These are phyloP conservation scores for Ardeotis arabs DNA, from an alignment of 2,113 vertebrate genomes.

Conservation along the genomic window DNA sequence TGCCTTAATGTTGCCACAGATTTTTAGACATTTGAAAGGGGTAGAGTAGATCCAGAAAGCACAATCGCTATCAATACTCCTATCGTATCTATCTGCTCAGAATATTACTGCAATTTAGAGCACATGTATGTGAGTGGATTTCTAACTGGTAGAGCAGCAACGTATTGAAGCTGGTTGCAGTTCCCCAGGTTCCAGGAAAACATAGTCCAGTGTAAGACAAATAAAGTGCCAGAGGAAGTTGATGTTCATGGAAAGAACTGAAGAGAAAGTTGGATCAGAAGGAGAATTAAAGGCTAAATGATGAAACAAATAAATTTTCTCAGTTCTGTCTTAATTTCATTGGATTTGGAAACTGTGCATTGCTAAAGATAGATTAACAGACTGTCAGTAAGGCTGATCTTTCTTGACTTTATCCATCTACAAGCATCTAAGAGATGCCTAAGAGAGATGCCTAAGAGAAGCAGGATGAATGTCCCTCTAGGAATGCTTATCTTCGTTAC, in stretches of 20 bases:
- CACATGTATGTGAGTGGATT: constrained; percentile 54
- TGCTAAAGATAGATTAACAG: neutral
- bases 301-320: neutral
- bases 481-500: constrained; percentile 1
- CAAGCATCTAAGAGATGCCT: neutral
- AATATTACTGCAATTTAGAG: constrained; percentile 54
- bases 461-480: constrained; percentile 40
- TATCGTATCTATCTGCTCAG: constrained; percentile 25
- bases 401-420: neutral
- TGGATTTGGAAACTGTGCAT: neutral
- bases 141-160: constrained; percentile 48
- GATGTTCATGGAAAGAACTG: constrained; percentile 33
- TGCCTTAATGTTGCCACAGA: constrained; percentile 82
- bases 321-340: neutral
- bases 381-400: neutral
- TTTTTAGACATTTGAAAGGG: constrained; percentile 72
- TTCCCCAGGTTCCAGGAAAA: constrained; percentile 56
- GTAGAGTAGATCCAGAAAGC: constrained; percentile 75
- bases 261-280: constrained; percentile 36
- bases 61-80: constrained; percentile 55
- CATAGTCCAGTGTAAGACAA: constrained; percentile 35
- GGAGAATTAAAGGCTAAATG: constrained; percentile 18
- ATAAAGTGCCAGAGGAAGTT: constrained; percentile 59
- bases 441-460: constrained; percentile 12
- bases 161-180: constrained; percentile 40